These are phyloP conservation scores for Simalia tracyae DNA, from an alignment of 2,797 vertebrate genomes.

Conservation along the genomic window DNA sequence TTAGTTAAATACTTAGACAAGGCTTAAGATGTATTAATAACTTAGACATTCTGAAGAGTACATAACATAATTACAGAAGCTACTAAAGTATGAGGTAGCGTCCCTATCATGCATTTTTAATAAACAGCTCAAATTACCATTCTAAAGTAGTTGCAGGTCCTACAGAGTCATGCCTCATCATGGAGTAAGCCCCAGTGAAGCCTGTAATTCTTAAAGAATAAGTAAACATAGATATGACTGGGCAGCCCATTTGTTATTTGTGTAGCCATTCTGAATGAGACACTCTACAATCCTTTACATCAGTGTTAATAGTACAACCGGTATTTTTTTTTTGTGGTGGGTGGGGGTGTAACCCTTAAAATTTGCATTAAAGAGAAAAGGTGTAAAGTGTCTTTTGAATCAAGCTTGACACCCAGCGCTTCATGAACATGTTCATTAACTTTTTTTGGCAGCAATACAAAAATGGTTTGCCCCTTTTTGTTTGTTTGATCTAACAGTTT, in stretches of 20 bases:
- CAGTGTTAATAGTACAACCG: not conserved
- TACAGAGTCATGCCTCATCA: not conserved
- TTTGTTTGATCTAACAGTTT: not conserved
- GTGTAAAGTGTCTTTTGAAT: not conserved
- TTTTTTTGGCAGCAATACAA: not conserved
- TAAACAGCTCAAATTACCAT: not conserved
- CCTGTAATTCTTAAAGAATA: not conserved
- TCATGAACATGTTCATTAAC: not conserved
- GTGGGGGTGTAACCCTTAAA: not conserved
- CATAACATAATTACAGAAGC: not conserved
- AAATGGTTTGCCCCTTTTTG: not conserved
- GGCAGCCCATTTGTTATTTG: not conserved
- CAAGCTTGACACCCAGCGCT: not conserved
- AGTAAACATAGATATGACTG: fast-evolving
- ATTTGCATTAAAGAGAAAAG: not conserved
- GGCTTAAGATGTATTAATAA: not conserved
- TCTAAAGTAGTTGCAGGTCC: not conserved
- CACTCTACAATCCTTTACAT: not conserved
- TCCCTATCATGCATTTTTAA: not conserved
- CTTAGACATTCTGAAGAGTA: not conserved
- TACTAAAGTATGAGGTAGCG: not conserved
- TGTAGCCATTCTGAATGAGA: not conserved
- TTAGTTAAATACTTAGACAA: not conserved
- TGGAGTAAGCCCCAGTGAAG: not conserved
- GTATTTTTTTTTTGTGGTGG: not conserved